These are phyloP conservation scores for Yasuhikotakia modesta DNA, from an alignment of 2,797 vertebrate genomes.

Conservation along the genomic window DNA sequence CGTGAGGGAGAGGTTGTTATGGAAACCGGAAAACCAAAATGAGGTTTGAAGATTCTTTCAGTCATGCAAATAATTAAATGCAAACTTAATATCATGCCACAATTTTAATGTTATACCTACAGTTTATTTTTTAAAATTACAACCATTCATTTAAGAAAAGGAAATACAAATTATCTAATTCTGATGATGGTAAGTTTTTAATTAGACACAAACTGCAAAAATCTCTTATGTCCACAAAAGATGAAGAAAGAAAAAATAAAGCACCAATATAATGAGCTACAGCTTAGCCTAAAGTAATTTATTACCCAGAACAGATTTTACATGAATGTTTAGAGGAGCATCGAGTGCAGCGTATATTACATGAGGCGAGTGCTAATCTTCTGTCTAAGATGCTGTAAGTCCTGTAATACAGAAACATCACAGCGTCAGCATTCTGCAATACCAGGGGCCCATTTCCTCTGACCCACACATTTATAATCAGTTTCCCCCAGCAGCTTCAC, in stretches of 20 bases:
- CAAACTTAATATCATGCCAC: not conserved
- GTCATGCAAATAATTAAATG: not conserved
- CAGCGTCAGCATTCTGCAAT: slow-evolving; percentile 75
- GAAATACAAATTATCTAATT: not conserved
- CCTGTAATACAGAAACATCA: slow-evolving; percentile 67
- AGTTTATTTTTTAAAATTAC: no score
- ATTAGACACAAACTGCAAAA: not conserved
- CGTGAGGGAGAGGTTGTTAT: slow-evolving; percentile 1
- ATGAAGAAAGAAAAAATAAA: no score
- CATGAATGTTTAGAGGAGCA: slow-evolving; percentile 16
- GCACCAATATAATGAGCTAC: no score
- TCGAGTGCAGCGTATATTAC: slow-evolving; percentile 9
- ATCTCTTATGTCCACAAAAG: not conserved
- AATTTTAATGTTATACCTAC: not conserved
- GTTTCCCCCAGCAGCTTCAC: slow-evolving; percentile 20
- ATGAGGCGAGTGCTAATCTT: slow-evolving; percentile 62
- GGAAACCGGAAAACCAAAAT: no score
- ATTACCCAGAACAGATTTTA: not conserved
- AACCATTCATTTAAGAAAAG: no score
- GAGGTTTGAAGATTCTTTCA: not conserved
- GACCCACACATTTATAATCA: slow-evolving; percentile 67
- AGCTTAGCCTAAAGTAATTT: not conserved
- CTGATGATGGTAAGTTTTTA: not conserved
- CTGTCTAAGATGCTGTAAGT: slow-evolving; percentile 60
- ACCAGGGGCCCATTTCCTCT: slow-evolving; percentile 61